phyloP scores from a whole-genome alignment of 2,113 vertebrate genomes.

The Phoxinus phoxinus region DNA sequence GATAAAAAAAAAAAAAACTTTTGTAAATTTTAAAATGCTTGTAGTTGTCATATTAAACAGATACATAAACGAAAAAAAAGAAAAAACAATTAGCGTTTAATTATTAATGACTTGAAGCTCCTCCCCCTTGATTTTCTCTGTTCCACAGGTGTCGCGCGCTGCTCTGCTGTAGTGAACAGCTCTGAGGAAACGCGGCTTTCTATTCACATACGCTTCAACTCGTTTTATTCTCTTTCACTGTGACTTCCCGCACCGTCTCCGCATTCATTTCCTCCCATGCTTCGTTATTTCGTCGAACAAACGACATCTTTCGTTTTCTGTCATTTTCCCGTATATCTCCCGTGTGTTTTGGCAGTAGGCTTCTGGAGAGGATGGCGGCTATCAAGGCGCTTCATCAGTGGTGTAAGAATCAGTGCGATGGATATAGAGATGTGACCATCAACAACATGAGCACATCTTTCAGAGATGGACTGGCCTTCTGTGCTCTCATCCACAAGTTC shows the following conservation, averaged over 20 bases:
- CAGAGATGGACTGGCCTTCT: conserved; percentile 94
- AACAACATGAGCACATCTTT: conserved; percentile 97
- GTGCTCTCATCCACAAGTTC: conserved; percentile 93
- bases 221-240: neutral
- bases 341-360: neutral
- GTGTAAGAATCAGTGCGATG: conserved; percentile 90
- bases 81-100: conserved; percentile 23
- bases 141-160: conserved; percentile 25
- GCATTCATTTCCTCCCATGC: neutral
- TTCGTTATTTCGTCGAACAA: neutral
- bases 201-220: neutral
- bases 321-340: neutral
- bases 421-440: conserved; percentile 87
- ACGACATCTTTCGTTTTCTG: neutral
- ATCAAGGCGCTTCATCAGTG: conserved; percentile 90
- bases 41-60: neutral
- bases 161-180: neutral
- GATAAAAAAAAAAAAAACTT: too few relatives aligned
- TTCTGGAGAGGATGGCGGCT: conserved; percentile 81
- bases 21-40: too few relatives aligned
- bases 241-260: neutral
- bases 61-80: neutral
- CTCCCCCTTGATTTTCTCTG: conserved; percentile 18
- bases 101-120: neutral
- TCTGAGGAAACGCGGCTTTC: neutral